A percentile compares a stretch with the other conserved stretches of the same genome.
These are phyloP conservation scores for Enteromius anoplus DNA, from an alignment of 2,797 vertebrate species.

Conservation along the genomic window DNA sequence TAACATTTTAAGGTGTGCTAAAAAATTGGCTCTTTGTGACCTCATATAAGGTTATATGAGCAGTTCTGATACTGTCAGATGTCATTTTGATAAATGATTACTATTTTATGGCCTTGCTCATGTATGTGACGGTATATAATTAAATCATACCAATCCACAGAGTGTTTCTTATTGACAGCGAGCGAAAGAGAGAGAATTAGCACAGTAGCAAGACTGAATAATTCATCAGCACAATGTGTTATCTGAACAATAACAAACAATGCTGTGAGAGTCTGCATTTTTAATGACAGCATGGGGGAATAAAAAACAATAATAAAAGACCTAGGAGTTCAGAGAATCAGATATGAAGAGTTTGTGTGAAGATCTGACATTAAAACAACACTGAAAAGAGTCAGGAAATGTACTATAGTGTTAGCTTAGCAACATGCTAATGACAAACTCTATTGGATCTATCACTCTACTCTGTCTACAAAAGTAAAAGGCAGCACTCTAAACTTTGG, in stretches of 20 bases:
- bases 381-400: not conserved
- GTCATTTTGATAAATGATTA: constrained; percentile 16
- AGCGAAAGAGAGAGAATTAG: not conserved
- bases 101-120: not conserved
- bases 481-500: not conserved
- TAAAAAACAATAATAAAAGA: constrained; percentile 4
- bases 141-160: constrained; percentile 2
- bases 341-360: not conserved
- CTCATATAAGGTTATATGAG: not conserved
- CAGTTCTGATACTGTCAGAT: not conserved
- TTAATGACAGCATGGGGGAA: constrained; percentile 9
- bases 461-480: not conserved
- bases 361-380: not conserved
- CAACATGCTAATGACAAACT: not conserved
- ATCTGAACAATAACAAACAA: constrained; percentile 29
- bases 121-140: constrained; percentile 25
- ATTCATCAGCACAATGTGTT: constrained; percentile 31
- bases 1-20: not conserved
- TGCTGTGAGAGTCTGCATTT: constrained; percentile 8
- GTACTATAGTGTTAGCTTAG: not conserved
- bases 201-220: constrained; percentile 11
- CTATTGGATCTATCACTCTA: not conserved
- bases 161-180: constrained; percentile 6
- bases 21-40: too few species aligned
- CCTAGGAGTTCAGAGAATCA: not conserved